phyloP scores from a whole-genome alignment of 1,140 invertebrate species.

The Pachypsylla venusta region DNA sequence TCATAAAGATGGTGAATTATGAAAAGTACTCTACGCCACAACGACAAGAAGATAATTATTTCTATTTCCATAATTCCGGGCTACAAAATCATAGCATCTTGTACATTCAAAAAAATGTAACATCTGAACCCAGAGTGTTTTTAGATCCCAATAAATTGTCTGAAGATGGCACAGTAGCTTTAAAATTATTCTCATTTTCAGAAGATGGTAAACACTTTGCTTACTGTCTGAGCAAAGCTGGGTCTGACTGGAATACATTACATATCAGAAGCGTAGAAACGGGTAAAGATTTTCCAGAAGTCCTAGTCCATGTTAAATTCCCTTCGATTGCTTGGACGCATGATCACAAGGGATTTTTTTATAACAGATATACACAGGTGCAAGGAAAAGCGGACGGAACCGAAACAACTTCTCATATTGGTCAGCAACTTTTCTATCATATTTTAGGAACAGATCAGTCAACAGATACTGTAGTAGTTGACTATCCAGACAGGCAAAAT shows the following conservation, averaged over 20 bases:
- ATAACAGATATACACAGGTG: constrained; percentile 63
- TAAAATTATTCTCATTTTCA: constrained; percentile 66
- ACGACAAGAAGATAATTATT: constrained; percentile 71
- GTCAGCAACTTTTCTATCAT: constrained; percentile 94
- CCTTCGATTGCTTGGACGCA: constrained; percentile 85
- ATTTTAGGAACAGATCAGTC: constrained; percentile 66
- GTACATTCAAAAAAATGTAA: constrained; percentile 72
- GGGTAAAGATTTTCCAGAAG: constrained; percentile 76
- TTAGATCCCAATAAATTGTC: constrained; percentile 88
- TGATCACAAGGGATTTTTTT: constrained; percentile 90
- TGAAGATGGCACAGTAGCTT: constrained; percentile 80
- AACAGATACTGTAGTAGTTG: constrained; percentile 75
- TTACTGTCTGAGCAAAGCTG: constrained; percentile 79
- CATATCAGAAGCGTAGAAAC: constrained; percentile 62
- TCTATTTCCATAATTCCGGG: constrained; percentile 85
- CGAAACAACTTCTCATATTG: constrained; percentile 67
- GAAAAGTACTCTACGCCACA: constrained; percentile 84
- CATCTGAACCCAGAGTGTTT: constrained; percentile 68
- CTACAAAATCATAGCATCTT: constrained; percentile 93
- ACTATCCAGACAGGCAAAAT: constrained; percentile 78
- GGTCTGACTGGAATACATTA: constrained; percentile 91
- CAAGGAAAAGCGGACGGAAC: constrained; percentile 72
- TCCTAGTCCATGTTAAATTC: constrained; percentile 83
- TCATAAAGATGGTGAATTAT: constrained; percentile 90
- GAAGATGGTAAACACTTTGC: constrained; percentile 81